Percentiles rank a stretch among this genome's conserved stretches.
phyloP scores from a whole-genome alignment of 1,140 invertebrate genomes.

The Trypoxylus dichotomus region DNA sequence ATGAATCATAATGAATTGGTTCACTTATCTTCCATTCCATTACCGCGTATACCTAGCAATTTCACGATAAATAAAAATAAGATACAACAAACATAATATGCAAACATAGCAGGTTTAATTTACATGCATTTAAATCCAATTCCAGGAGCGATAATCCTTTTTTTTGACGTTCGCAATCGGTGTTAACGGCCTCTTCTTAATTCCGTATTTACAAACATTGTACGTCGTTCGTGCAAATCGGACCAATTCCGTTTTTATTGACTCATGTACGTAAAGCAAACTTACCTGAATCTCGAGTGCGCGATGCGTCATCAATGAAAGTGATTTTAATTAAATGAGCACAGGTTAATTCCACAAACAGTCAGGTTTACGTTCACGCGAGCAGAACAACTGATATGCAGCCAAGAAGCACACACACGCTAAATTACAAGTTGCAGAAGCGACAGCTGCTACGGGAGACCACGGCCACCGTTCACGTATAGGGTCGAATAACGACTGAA shows the following conservation, averaged over 20 bases:
- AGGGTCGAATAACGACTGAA: not conserved
- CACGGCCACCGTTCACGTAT: not conserved
- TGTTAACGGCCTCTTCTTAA: not conserved
- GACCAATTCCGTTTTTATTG: not conserved
- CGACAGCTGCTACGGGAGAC: slow-evolving; percentile 1
- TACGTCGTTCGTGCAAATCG: not conserved
- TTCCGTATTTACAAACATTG: slow-evolving; percentile 2
- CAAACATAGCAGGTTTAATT: not conserved
- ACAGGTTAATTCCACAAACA: not conserved
- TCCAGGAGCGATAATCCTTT: not conserved
- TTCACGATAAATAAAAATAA: not conserved
- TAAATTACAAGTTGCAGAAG: slow-evolving; percentile 19
- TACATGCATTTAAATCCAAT: not conserved
- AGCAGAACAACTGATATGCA: not conserved
- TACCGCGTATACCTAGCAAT: not conserved
- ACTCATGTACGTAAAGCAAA: not conserved
- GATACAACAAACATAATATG: not conserved
- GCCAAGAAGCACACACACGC: not conserved
- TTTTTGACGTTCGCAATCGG: not conserved
- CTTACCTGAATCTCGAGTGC: not conserved
- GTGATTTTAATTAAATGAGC: not conserved
- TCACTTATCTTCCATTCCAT: not conserved
- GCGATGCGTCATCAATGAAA: not conserved
- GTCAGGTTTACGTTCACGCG: not conserved
- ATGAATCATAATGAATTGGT: not conserved